Evolutionary conservation across 2,113 vertebrate species (phyloP), one percentile per base, ranked within the genome.

Genomic region (Pituophis catenifer): DNA sequence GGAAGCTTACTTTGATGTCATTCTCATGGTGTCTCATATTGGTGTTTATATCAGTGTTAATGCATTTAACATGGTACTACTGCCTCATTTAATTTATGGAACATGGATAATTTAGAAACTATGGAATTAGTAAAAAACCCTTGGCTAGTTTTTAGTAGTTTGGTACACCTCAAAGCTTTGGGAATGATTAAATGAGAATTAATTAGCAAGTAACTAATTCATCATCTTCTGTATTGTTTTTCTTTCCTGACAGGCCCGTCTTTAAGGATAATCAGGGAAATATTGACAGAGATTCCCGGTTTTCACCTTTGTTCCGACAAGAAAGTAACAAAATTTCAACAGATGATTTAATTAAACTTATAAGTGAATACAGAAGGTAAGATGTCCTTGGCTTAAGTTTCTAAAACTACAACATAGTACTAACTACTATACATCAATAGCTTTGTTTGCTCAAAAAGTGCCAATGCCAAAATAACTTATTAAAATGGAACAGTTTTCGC

Each of bases 231-330:
- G 91, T 86, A 17, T 96, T 86, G 26, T 0, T 91, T 97, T 94
- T 93, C 91, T 54, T 94, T 95, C 93, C 48, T 97, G 96, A 8
- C 86, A 99, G 99, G 96, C 97, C 99, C 21, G 98, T 99, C 91
- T 99, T 99, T 97, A 99, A 99, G 94, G 99, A 99, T 96, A 99
- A 98, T 97, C 98, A 99, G 24, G 99, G 99, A 81, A 99, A 97
- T 10, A 96, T 99, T 97, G 99, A 99, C 97, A 98, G 98, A 97
- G 99, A 99, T 55, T 98, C 98, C 8, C 97, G 99, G 93, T 99
- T 99, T 97, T 99, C 99, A 38, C 99, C 99, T 17, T 97, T 99
- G 86, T 99, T 99, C 96, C 99, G 99, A 95, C 99, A 99, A 97
- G 99, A 99, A 97, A 99, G 98, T 97, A 99, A 96, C 97, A 99